Evolutionary conservation across 2,888 invertebrate genomes (phyloP).

Genomic region (Carabus problematicus): DNA sequence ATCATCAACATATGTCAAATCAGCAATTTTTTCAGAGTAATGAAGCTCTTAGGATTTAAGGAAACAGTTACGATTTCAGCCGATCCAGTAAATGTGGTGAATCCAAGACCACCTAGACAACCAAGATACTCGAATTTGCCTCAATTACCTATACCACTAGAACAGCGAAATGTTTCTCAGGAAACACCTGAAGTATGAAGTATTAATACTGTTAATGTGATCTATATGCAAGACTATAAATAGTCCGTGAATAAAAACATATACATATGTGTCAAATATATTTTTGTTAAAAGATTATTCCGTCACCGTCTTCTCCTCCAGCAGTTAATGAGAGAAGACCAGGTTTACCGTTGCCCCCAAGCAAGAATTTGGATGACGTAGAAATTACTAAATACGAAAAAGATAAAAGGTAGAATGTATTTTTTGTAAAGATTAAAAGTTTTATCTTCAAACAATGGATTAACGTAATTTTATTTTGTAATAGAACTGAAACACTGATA

Average conservation of each 20-base stretch:
- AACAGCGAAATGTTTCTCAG: not conserved
- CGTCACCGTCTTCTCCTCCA: not conserved
- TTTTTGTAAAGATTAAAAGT: not conserved
- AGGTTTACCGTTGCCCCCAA: constrained; percentile 17
- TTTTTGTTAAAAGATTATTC: no score
- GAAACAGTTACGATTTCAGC: not conserved
- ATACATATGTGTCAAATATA: no score
- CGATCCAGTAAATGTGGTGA: no score
- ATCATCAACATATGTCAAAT: not conserved
- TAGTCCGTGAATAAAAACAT: not conserved
- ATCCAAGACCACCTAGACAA: no score
- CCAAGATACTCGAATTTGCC: no score
- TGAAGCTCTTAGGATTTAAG: constrained; percentile 21
- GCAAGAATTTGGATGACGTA: constrained; percentile 18
- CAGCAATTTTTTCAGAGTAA: constrained; percentile 17
- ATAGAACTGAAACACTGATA: constrained; percentile 54
- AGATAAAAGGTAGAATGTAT: constrained; percentile 27
- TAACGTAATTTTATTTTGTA: constrained; percentile 29
- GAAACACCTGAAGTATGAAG: not conserved
- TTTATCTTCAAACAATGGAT: not conserved
- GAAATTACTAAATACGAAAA: constrained; percentile 35
- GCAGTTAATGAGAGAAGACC: constrained; percentile 3
- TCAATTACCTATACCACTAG: not conserved
- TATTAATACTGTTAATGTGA: not conserved
- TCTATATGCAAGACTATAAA: not conserved